Evolutionary conservation across 2,888 invertebrate species (phyloP), one percentile per base, ranked within the genome.

Genomic region (Apodemia hepburni): DNA sequence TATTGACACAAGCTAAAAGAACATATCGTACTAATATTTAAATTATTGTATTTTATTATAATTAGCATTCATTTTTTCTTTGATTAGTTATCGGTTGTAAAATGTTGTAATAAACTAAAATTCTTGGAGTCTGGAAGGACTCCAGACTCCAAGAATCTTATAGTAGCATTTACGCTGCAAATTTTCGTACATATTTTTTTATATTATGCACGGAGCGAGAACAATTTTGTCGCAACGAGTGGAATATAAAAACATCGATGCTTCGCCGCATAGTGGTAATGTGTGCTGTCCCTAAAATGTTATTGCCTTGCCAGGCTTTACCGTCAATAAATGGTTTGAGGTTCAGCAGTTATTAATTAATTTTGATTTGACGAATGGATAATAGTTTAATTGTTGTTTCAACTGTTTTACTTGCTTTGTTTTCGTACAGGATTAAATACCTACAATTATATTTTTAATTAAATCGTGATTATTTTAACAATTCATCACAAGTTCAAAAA

Each of bases 291-390:
- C 57, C 57, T 27, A 6, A 57, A 7, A 29, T 8, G 7, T 57
- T 57, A 57, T 57, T 57, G 15, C 47, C 17, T 17, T 47, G 47
- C 47, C 17, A 47, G 47, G 47, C 57, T 57, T 57, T 29, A 57
- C 57, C 29, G 27, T 27, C 27, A 57, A 57, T 57, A 57, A 57
- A 57, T 57, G 57, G 57, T 57, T 57, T 57, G 57, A 57, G 54
- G 54, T 57, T 57, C 27, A 65, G 64, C 62, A 60, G 12, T 61
- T 59, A 22, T 62, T 65, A 68, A 65, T 68, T 64, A 65, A 49
- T 47, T 62, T 62, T 62, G 60, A 65, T 64, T 62, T 66, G 66
- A 68, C 68, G 65, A 68, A 68, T 68, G 62, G 57, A 62, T 68
- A 68, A 68, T 66, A 54, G 22, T 54, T 22, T 54, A 54, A 54